Base-by-base conservation (phyloP, 2,113 vertebrate species). In the Leiothrix lutea region DNA sequence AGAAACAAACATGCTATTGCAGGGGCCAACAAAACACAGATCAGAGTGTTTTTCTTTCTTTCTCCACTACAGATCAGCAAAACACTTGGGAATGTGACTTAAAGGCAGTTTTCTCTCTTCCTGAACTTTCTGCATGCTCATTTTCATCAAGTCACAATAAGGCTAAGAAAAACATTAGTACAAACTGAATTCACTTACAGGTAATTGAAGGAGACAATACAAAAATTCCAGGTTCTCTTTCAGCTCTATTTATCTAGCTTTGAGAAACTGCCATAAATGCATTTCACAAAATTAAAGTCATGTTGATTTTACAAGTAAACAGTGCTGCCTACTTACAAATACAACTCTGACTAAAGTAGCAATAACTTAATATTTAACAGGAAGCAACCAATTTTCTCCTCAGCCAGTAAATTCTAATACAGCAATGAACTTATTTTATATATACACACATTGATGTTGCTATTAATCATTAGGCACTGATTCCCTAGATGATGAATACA, bases 351-450 rank as follows among this genome's bases (percentile, higher is more conserved):
- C 56, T 81, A 33, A 69, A 75, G 66, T 14, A 94, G 71, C 50
- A 82, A 47, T 57, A 72, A 65, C 26, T 33, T 85, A 42, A 3
- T 85, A 85, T 75, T 95, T 87, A 87, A 84, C 38, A 70, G 53
- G 58, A 93, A 94, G 38, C 35, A 88, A 72, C 38, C 23, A 61
- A 92, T 88, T 80, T 92, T 85, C 79, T 93, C 58, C 42, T 82
- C 33, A 72, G 58, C 25, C 54, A 90, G 53, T 75, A 85, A 91
- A 60, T 29, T 65, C 42, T 50, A 90, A 50, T 35, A 65, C 21
- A 91, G 57, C 57, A 80, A 85, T 70, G 36, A 94, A 74, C 40
- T 74, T 88, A 7, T 79, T 91, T 60, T 78, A 88, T 66, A 94
- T 58, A 73, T 36, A 77, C 12, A 93, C 54, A 93, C 42, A 90